A percentile compares a stretch with the other conserved stretches of the same genome.
Conservation (phyloP, 2,888 invertebrate genomes). For the Lasioglossum oenotherae region DNA sequence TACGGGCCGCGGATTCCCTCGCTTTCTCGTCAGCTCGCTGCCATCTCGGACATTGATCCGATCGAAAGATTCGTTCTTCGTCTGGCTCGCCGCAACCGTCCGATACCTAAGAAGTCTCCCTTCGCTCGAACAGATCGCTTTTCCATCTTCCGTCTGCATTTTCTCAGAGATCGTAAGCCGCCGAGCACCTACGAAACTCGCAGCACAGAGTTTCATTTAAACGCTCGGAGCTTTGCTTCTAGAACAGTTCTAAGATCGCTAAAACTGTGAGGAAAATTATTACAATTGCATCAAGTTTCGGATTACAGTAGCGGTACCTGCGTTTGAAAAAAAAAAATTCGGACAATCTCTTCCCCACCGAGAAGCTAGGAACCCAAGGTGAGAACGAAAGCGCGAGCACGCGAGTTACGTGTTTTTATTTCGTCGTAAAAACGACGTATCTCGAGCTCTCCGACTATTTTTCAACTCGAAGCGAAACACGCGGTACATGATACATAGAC, state of each 20-base stretch:
- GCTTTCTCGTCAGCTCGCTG: slow-evolving; percentile 22
- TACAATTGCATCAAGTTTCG: no score
- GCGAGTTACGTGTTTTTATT: neutral
- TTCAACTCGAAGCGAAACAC: neutral
- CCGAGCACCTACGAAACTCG: neutral
- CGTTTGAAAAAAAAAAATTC: no score
- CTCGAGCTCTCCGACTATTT: neutral
- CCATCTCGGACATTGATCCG: neutral
- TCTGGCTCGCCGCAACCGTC: neutral
- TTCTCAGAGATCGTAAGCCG: neutral
- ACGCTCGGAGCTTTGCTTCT: no score
- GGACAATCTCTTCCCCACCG: no score
- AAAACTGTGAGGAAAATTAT: no score
- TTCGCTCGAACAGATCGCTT: neutral
- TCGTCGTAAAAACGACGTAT: neutral
- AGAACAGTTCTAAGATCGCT: no score
- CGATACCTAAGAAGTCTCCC: neutral
- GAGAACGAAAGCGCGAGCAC: neutral
- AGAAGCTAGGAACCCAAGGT: no score
- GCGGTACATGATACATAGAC: neutral
- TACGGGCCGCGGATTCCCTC: slow-evolving; percentile 20
- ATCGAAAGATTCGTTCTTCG: neutral
- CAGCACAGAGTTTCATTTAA: neutral
- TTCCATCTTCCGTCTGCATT: neutral
- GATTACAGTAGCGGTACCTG: no score